phyloP scores from a whole-genome alignment of 2,888 invertebrate genomes.

The Acleris laterana region DNA sequence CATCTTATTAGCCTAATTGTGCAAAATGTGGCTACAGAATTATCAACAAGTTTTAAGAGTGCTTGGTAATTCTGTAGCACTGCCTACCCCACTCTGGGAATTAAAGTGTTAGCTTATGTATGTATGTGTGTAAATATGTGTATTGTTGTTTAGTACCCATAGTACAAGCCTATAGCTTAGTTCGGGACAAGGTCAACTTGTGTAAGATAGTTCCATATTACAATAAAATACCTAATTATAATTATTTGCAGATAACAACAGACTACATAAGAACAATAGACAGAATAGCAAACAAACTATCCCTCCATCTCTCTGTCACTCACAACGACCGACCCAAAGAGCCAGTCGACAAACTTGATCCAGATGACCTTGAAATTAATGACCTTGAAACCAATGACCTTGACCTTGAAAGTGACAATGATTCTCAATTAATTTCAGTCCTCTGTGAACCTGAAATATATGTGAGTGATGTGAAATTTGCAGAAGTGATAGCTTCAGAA shows the following conservation, averaged over 20 bases:
- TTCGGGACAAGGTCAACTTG: too few relatives aligned
- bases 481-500: constrained; percentile 20
- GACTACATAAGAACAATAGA: constrained; percentile 37
- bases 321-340: constrained; percentile 14
- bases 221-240: too few relatives aligned
- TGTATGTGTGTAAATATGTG: too few relatives aligned
- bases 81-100: too few relatives aligned
- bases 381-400: constrained; percentile 11
- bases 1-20: too few relatives aligned
- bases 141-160: too few relatives aligned
- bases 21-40: too few relatives aligned
- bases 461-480: constrained; percentile 27
- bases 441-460: constrained; percentile 35
- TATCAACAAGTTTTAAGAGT: too few relatives aligned
- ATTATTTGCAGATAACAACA: constrained; percentile 38
- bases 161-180: too few relatives aligned
- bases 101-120: too few relatives aligned
- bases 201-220: too few relatives aligned
- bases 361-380: background rate
- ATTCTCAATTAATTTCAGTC: constrained; percentile 14
- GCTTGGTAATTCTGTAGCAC: too few relatives aligned
- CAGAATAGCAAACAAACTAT: constrained; percentile 31
- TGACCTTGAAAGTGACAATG: constrained; percentile 26
- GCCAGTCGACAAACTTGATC: background rate
- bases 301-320: constrained; percentile 27